phyloP scores from a whole-genome alignment of 1,140 invertebrate species.

The Trichonephila inaurata region DNA sequence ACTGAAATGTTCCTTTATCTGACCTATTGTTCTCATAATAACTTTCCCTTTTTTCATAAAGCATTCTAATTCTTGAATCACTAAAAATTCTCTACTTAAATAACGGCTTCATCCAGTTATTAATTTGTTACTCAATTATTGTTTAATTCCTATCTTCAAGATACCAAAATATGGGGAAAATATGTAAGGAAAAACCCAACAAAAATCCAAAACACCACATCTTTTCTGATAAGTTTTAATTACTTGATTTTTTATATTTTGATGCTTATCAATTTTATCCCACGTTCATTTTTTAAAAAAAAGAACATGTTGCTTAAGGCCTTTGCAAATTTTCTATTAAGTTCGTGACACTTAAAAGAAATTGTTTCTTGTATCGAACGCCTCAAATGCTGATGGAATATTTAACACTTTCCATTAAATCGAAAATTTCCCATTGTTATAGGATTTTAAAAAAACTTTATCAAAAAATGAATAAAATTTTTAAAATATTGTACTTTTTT shows the following conservation, averaged over 20 bases:
- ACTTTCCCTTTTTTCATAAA: no score
- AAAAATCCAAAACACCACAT: background rate
- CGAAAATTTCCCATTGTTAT: conserved; percentile 6
- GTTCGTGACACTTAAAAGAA: background rate
- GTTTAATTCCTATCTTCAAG: background rate
- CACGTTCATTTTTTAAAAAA: background rate
- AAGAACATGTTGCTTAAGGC: background rate
- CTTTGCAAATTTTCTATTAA: conserved; percentile 28
- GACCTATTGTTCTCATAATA: no score
- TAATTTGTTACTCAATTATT: no score
- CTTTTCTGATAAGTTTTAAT: background rate
- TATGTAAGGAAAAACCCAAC: background rate
- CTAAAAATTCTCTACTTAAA: no score
- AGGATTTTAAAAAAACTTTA: no score
- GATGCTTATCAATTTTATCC: background rate
- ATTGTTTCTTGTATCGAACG: background rate
- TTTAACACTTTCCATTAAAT: conserved; percentile 46
- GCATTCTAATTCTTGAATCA: no score
- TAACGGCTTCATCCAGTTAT: no score
- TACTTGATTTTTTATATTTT: background rate
- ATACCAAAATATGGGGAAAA: background rate
- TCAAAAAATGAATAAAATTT: no score
- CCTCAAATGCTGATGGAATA: conserved; percentile 43
- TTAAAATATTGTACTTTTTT: no score
- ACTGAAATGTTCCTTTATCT: no score